These are phyloP conservation scores for Margarornis squamiger DNA, from an alignment of 2,797 vertebrate species.

Conservation along the genomic window DNA sequence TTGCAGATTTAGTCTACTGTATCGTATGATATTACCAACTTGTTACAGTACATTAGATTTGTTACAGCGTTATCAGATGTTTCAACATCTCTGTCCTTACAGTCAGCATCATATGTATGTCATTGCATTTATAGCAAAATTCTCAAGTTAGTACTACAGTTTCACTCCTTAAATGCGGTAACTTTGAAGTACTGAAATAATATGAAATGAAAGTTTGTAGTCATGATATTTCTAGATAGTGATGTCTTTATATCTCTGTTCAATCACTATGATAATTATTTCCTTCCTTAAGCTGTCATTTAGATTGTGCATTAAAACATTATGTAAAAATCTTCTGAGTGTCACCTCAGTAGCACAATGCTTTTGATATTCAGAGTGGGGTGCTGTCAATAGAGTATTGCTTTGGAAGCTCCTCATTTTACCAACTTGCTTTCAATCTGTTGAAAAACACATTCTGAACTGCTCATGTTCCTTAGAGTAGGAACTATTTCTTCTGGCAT, in stretches of 20 bases:
- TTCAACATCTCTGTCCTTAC: neutral
- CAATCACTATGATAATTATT: neutral
- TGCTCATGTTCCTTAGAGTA: neutral
- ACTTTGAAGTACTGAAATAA: neutral
- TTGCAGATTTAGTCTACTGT: neutral
- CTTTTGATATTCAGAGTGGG: neutral
- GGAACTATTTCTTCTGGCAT: neutral
- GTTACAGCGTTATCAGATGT: neutral
- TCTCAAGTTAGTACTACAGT: neutral
- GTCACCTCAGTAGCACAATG: neutral
- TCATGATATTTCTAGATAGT: neutral
- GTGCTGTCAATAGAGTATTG: neutral
- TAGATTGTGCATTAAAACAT: neutral
- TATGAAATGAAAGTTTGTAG: neutral
- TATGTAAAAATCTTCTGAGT: neutral
- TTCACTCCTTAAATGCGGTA: neutral
- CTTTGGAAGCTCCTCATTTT: neutral
- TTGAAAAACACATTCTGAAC: neutral
- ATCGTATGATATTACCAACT: neutral
- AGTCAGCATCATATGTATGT: neutral
- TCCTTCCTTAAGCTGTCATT: constrained; percentile 16
- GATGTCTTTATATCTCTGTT: neutral
- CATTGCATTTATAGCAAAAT: neutral
- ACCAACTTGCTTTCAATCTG: neutral
- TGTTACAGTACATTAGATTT: neutral